Conservation (phyloP, 2,113 vertebrate species). For the Sylvia atricapilla region DNA sequence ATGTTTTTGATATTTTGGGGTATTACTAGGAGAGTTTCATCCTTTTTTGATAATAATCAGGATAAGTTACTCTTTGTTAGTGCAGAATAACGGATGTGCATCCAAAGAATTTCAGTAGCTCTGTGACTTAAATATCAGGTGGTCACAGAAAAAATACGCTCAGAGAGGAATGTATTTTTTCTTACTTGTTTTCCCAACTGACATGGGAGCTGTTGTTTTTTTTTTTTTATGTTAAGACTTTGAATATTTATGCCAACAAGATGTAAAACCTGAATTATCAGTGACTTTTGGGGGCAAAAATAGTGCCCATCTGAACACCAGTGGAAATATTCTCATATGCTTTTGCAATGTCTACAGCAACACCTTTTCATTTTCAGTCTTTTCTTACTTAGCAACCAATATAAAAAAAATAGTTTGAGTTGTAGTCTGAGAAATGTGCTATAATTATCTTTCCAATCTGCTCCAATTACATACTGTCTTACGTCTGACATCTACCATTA, state of each 20-base stretch:
- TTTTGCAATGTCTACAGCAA: background rate
- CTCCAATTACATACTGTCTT: background rate
- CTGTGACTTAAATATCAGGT: background rate
- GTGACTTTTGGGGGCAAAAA: background rate
- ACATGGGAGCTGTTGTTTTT: background rate
- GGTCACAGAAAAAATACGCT: background rate
- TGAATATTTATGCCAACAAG: background rate
- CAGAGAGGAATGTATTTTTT: background rate
- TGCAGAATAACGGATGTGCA: background rate
- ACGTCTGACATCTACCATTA: background rate
- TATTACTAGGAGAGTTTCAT: background rate
- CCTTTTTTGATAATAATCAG: background rate
- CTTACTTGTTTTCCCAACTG: background rate
- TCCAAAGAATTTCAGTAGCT: background rate
- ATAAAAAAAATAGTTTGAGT: background rate
- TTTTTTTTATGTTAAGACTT: background rate
- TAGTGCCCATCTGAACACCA: background rate
- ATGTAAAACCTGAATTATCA: background rate
- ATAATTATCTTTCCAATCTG: conserved; percentile 17
- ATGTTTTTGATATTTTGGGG: background rate
- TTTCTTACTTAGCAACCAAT: background rate
- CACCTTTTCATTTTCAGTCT: background rate
- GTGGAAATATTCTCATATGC: background rate
- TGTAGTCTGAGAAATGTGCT: background rate
- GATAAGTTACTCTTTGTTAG: background rate